A percentile compares a stretch with the other conserved stretches of the same genome.
Evolutionary conservation across 2,113 vertebrate species (phyloP).

Genomic region (Gymnobelideus leadbeateri): DNA sequence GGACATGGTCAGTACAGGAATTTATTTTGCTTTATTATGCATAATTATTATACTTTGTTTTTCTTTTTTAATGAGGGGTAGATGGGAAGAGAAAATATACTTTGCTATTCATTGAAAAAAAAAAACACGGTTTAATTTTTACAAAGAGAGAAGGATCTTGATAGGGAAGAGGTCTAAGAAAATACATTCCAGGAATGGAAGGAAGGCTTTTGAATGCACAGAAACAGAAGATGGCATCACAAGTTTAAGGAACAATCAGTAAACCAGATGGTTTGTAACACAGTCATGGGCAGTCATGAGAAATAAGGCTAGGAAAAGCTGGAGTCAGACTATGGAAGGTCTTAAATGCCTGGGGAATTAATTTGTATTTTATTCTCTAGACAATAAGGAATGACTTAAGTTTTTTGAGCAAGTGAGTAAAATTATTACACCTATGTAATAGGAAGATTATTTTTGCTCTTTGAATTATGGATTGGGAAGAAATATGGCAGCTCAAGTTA

Average conservation of each 20-base stretch:
- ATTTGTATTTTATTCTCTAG: not conserved
- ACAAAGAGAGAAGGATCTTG: not conserved
- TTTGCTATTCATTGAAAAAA: not conserved
- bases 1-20: not conserved
- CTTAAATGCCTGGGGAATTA: not conserved
- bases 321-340: not conserved
- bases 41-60: not conserved
- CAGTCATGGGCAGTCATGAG: not conserved
- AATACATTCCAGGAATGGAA: not conserved
- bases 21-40: not conserved
- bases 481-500: too few species aligned
- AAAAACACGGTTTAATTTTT: not conserved
- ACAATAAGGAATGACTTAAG: not conserved
- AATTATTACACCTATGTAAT: too few species aligned
- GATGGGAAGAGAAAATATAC: not conserved
- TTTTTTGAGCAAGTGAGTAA: too few species aligned
- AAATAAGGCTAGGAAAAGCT: not conserved
- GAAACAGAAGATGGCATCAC: not conserved
- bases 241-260: not conserved
- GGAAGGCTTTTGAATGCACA: not conserved
- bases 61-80: not conserved
- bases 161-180: not conserved
- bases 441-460: too few species aligned
- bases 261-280: not conserved
- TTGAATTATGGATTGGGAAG: too few species aligned